Percentiles rank a stretch among this genome's conserved stretches.
Conservation (phyloP, 2,888 invertebrate species). For the Chaetoderma sp. region DNA sequence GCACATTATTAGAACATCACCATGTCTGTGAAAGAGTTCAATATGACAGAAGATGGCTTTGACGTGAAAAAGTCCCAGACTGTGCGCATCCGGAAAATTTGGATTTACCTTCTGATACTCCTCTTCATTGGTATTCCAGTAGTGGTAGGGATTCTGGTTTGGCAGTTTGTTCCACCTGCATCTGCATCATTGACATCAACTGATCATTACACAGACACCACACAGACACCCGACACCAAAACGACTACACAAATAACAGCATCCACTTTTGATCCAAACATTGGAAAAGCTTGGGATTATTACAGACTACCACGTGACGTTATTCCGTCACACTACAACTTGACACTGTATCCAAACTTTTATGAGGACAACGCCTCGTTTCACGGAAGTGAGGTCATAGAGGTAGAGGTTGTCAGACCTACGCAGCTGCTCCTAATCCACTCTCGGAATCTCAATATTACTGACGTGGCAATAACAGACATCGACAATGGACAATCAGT, state of each 20-base stretch:
- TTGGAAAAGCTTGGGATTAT: conserved; percentile 56
- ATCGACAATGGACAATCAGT: conserved; percentile 33
- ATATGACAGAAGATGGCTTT: too few relatives aligned
- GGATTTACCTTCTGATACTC: neutral
- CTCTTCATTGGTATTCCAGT: conserved; percentile 1
- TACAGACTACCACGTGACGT: conserved; percentile 76
- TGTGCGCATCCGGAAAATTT: too few relatives aligned
- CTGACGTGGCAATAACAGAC: conserved; percentile 63
- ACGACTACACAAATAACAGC: conserved; percentile 10
- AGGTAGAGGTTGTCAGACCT: conserved; percentile 58
- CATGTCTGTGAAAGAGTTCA: too few relatives aligned
- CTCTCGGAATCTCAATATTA: conserved; percentile 74
- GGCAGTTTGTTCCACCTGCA: conserved; percentile 7
- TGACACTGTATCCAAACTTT: conserved; percentile 78
- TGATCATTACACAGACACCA: conserved; percentile 8
- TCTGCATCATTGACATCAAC: neutral
- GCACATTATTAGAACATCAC: too few relatives aligned
- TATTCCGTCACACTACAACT: conserved; percentile 77
- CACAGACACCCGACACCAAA: too few relatives aligned
- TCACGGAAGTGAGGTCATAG: conserved; percentile 64
- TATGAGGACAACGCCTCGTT: conserved; percentile 69
- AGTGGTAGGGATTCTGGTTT: neutral
- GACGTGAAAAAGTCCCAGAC: too few relatives aligned
- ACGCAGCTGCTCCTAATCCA: conserved; percentile 73
- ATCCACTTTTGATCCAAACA: conserved; percentile 20